Evolutionary conservation across 2,113 vertebrate species (phyloP).

Genomic region (Amblyopsis rosae): DNA sequence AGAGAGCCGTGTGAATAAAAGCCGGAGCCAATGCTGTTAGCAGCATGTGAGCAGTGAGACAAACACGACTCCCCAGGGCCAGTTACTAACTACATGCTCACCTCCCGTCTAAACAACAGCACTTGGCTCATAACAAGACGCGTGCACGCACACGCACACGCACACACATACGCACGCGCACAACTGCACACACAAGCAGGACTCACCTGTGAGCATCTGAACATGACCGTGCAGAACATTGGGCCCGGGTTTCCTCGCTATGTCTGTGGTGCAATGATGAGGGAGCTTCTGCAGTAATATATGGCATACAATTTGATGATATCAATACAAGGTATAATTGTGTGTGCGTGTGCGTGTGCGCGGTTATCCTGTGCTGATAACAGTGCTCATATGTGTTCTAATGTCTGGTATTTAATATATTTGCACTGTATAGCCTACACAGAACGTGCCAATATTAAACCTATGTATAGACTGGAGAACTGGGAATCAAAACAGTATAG

Average conservation of each 20-base stretch:
- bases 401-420: no score
- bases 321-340: background rate
- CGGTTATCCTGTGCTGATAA: no score
- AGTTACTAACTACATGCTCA: conserved; percentile 45
- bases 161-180: background rate
- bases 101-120: conserved; percentile 56
- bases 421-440: no score
- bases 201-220: conserved; percentile 16
- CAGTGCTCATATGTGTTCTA: no score
- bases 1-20: conserved; percentile 19
- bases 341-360: background rate
- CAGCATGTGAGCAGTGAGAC: conserved; percentile 50
- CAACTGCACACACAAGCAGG: conserved; percentile 1
- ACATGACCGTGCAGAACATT: conserved; percentile 12
- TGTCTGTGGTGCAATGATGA: background rate
- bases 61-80: conserved; percentile 61
- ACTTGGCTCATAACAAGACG: conserved; percentile 51
- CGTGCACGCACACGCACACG: conserved; percentile 5
- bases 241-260: background rate
- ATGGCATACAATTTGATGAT: background rate
- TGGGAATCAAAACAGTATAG: no score
- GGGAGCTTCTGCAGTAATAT: background rate
- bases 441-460: no score
- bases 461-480: no score
- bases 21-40: conserved; percentile 31